These are phyloP conservation scores for Belonocnema kinseyi DNA, from an alignment of 1,140 invertebrate genomes.

Conservation along the genomic window DNA sequence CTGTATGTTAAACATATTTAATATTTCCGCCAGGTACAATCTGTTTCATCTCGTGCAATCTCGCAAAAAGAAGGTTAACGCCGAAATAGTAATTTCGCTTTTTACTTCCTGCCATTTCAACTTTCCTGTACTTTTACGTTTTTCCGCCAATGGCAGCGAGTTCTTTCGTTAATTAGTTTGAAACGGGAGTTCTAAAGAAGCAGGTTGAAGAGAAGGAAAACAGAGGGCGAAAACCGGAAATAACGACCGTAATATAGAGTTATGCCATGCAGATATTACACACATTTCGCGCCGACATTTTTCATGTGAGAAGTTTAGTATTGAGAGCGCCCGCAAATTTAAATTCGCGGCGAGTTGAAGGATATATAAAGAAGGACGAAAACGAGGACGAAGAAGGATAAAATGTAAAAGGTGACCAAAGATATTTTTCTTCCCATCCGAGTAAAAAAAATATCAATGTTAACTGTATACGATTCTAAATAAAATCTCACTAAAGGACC, in stretches of 20 bases:
- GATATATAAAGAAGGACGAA: background rate
- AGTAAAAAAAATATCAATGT: too few relatives aligned
- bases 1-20: too few relatives aligned
- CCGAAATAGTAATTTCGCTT: too few relatives aligned
- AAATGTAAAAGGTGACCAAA: too few relatives aligned
- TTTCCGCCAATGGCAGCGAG: background rate
- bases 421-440: too few relatives aligned
- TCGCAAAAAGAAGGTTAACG: too few relatives aligned
- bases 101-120: background rate
- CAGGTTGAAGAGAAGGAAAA: conserved; percentile 31
- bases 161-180: conserved; percentile 14
- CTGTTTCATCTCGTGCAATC: too few relatives aligned
- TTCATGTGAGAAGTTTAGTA: background rate
- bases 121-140: background rate
- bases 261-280: conserved; percentile 19
- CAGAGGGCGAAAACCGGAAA: conserved; percentile 32
- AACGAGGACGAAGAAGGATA: background rate
- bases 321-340: background rate
- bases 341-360: background rate
- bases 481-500: too few relatives aligned
- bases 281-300: background rate
- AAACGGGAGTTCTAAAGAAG: conserved; percentile 32
- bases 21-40: too few relatives aligned
- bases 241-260: conserved; percentile 31
- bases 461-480: too few relatives aligned